Percentiles rank a stretch among this genome's conserved stretches.
phyloP scores from a whole-genome alignment of 2,888 invertebrate species.

The Lithophane ornitopus region DNA sequence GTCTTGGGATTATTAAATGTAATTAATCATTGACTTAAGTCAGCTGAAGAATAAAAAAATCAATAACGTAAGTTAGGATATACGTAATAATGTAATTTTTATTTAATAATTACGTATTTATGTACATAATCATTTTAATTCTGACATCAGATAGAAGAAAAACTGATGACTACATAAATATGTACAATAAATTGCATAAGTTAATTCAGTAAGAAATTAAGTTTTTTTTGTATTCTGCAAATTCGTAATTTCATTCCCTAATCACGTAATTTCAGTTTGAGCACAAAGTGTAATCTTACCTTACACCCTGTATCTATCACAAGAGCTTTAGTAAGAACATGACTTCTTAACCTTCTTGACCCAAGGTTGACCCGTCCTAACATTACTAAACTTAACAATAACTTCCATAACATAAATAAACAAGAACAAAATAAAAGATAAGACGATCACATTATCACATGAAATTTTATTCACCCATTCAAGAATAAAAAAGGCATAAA shows the following conservation, averaged over 20 bases:
- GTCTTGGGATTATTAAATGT: no score
- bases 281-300: background rate
- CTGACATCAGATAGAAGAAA: background rate
- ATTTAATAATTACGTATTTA: no score
- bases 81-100: no score
- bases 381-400: background rate
- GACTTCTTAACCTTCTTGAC: background rate
- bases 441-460: background rate
- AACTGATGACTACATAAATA: background rate
- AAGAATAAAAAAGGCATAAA: slow-evolving; percentile 27
- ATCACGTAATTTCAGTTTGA: background rate
- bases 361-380: no score
- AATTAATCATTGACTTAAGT: no score
- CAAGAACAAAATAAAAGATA: slow-evolving; percentile 7
- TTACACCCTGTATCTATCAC: background rate
- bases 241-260: background rate
- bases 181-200: background rate
- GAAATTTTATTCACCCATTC: slow-evolving; percentile 25
- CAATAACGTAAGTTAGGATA: background rate
- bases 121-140: no score
- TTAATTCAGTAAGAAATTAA: background rate
- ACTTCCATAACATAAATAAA: background rate
- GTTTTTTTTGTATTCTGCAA: background rate
- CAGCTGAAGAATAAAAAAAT: background rate
- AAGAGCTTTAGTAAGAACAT: background rate